Base-by-base conservation (phyloP, 2,797 vertebrate genomes). In the Pseudochromis fuscus region DNA sequence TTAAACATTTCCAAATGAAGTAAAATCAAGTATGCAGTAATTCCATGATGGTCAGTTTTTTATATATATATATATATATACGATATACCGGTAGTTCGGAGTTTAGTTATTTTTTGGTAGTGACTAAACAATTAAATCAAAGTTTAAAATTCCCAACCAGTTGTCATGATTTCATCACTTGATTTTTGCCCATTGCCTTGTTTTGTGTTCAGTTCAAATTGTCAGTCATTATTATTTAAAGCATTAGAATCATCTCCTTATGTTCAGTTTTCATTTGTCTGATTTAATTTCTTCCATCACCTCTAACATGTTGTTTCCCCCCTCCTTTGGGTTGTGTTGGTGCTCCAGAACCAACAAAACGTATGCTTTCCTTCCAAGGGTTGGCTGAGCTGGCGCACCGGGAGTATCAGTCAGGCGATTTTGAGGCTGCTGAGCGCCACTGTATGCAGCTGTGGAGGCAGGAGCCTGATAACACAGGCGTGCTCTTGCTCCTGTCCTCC, bases 361-460 rank as follows among this genome's bases (percentile, higher is more conserved):
- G 93, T 98, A 95, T 99, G 94, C 97, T 99, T 98, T 98, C 97
- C 96, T 99, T 99, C 97, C 97, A 99, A 99, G 98, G 98, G 96
- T 96, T 99, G 96, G 98, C 98, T 83, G 98, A 99, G 93, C 95
- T 99, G 96, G 98, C 98, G 93, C 98, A 99, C 91, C 96, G 98
- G 60, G 98, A 99, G 90, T 99, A 99, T 95, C 98, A 99, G 94
- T 98, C 98, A 58, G 98, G 98, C 61, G 98, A 99, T 93, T 99
- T 99, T 91, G 98, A 99, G 93, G 98, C 98, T 71, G 98, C 98
- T 50, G 98, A 99, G 91, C 97, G 98, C 86, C 98, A 99, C 94
- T 99, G 98, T 94, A 99, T 99, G 98, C 98, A 99, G 89, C 94
- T 99, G 61, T 99, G 98, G 98, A 95, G 98, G 69, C 98, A 99